Evolutionary conservation across 1,140 invertebrate species (phyloP).

Genomic region (Bilobella aurantiaca): DNA sequence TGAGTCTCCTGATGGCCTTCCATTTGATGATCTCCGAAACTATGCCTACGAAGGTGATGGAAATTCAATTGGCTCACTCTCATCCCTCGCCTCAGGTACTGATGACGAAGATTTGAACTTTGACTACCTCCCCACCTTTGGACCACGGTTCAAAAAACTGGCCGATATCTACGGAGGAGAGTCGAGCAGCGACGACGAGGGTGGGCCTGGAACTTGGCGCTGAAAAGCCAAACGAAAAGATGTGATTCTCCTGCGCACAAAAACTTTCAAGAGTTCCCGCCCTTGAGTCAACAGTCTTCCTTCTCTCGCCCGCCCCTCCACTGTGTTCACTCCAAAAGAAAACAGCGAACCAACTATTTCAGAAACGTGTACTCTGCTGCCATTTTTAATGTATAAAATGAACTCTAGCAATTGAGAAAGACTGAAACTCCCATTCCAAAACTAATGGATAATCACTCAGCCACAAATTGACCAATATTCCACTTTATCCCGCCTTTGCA

Average conservation of each 20-base stretch:
- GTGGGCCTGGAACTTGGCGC: constrained; percentile 23
- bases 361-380: not conserved
- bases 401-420: not conserved
- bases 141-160: constrained; percentile 87
- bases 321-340: constrained; percentile 1
- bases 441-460: not conserved
- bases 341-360: not conserved
- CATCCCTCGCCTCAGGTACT: constrained; percentile 81
- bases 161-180: constrained; percentile 95
- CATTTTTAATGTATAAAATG: not conserved
- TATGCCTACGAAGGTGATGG: constrained; percentile 96
- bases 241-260: not conserved
- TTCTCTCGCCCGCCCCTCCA: not conserved
- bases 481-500: not conserved
- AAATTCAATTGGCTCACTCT: constrained; percentile 80
- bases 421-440: not conserved
- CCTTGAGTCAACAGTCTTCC: not conserved
- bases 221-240: no score
- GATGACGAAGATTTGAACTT: constrained; percentile 93
- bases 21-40: constrained; percentile 87
- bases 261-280: not conserved
- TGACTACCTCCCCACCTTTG: constrained; percentile 91
- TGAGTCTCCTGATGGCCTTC: constrained; percentile 75
- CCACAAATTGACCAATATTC: not conserved
- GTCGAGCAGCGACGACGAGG: constrained; percentile 58